Evolutionary conservation across 2,113 vertebrate genomes (phyloP), one percentile per base, ranked within the genome.

Genomic region (Canis aureus): DNA sequence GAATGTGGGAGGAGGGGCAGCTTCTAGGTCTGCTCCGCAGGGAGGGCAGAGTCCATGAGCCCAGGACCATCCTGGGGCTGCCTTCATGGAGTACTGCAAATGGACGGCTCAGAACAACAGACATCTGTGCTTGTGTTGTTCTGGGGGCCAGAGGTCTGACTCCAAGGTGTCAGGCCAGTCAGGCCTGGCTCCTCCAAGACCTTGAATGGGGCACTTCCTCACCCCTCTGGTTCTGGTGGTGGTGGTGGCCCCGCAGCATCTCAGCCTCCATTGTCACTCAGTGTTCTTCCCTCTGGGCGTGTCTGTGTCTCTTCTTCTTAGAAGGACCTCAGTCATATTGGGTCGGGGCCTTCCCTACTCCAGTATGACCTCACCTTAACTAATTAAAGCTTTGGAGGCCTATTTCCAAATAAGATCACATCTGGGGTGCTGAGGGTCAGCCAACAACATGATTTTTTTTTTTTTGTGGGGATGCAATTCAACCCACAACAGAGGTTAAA

Each of bases 141-240:
- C 49, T 19, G 29, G 71, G 69, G 85, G 53, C 9, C 5, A n/a
- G 66, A 51, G 1, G 43, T 43, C 43, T 43, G 43, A 43, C 43
- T 7, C 43, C 7, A 43, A 43, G 43, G 60, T 27, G 11, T 17
- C 5, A 43, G 51, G n/a, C 11, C 7, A 23, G n/a, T 12, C 12
- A 13, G 53, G 25, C 15, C n/a, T 5, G 4, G 71, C 8, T 6
- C 9, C 4, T 29, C 17, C 0, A 19, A 20, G 38, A 1, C 19
- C 23, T 53, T 0, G 23, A 53, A 49, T 17, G 59, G 59, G 81
- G 5, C 3, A 25, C 23, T 10, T 57, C 16, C 38, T 43, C 11
- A 51, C 19, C 38, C 57, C 25, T 8, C 64, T 29, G 64, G 64
- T 59, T 67, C 69, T 5, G 35, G n/a, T 1, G 23, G n/a, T 9